Conservation (phyloP, 2,888 invertebrate genomes). For the Thelaira solivaga region DNA sequence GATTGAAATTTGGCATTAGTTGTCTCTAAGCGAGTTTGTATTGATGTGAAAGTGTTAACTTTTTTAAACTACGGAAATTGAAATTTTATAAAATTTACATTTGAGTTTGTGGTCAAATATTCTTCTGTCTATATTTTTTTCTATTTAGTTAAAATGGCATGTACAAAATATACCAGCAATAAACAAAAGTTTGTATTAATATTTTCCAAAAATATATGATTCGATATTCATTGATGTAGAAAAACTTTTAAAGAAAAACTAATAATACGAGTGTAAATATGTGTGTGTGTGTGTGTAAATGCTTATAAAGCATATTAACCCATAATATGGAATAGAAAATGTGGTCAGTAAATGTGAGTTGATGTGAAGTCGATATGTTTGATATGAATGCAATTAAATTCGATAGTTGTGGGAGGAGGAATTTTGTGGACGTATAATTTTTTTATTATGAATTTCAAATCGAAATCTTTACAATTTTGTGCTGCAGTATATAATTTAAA, state of each 20-base stretch:
- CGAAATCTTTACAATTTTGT: too few relatives aligned
- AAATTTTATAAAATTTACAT: slow-evolving; percentile 58
- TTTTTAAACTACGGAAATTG: slow-evolving; percentile 54
- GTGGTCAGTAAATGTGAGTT: neutral
- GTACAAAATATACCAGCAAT: slow-evolving; percentile 56
- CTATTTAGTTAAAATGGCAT: slow-evolving; percentile 4
- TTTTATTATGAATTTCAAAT: too few relatives aligned
- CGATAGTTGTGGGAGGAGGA: neutral
- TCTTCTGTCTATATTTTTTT: slow-evolving; percentile 18
- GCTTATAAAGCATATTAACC: too few relatives aligned
- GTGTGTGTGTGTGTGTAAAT: too few relatives aligned
- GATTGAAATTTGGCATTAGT: neutral
- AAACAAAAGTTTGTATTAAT: slow-evolving; percentile 41
- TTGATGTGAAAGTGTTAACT: neutral
- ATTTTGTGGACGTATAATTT: too few relatives aligned
- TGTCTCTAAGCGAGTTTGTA: neutral
- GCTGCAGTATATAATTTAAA: too few relatives aligned
- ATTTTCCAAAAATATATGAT: slow-evolving; percentile 29
- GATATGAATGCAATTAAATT: neutral
- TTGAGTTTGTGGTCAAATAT: slow-evolving; percentile 46
- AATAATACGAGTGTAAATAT: neutral
- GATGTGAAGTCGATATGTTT: neutral
- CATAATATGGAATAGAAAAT: neutral
- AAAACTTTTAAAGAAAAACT: neutral
- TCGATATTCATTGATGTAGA: slow-evolving; percentile 28